phyloP scores from a whole-genome alignment of 2,797 vertebrate genomes.

The Gorsachius magnificus region DNA sequence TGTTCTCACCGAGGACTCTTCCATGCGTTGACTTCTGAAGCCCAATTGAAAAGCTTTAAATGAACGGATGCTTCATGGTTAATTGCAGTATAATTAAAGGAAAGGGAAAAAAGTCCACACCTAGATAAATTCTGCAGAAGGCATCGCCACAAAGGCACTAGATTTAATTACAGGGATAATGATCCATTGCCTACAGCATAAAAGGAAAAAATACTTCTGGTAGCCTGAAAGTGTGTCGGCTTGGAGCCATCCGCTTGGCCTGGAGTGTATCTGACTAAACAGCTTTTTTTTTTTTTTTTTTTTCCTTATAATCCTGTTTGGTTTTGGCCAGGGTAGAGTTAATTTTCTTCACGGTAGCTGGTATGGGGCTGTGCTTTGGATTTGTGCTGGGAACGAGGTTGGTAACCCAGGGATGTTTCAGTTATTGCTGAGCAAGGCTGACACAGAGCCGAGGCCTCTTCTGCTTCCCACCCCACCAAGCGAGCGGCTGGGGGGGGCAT shows the following conservation, averaged over 20 bases:
- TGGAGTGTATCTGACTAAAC: background rate
- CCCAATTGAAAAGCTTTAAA: background rate
- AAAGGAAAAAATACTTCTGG: background rate
- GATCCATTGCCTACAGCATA: background rate
- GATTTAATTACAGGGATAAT: constrained; percentile 1
- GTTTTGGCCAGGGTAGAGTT: too few species aligned
- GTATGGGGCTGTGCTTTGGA: too few species aligned
- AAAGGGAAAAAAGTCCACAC: background rate
- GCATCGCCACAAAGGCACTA: background rate
- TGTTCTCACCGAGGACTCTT: background rate
- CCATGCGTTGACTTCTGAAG: background rate
- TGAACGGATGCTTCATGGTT: background rate
- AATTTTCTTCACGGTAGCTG: too few species aligned
- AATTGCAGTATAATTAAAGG: constrained; percentile 16
- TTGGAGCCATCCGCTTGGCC: background rate
- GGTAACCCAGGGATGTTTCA: too few species aligned
- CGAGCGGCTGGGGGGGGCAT: too few species aligned
- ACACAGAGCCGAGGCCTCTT: too few species aligned
- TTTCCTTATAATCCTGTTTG: background rate
- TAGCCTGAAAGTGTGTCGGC: background rate
- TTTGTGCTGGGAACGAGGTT: too few species aligned
- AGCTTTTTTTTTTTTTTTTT: background rate
- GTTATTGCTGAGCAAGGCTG: too few species aligned
- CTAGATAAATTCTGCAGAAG: background rate
- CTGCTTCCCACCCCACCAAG: too few species aligned